Conservation (phyloP, 2,113 vertebrate genomes). For the Ceyx margarethae region DNA sequence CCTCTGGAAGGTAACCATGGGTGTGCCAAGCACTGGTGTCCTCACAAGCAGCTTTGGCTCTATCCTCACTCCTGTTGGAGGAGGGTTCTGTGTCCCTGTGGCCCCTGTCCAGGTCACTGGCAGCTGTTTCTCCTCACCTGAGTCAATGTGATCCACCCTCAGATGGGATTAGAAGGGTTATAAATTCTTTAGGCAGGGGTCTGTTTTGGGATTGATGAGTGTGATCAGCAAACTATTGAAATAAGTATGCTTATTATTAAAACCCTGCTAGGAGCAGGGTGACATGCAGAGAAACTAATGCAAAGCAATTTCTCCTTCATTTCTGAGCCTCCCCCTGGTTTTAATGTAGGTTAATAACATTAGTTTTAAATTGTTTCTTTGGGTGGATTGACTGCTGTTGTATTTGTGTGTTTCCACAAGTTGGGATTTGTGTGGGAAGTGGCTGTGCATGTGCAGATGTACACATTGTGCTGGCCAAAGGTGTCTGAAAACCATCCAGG, state of each 20-base stretch:
- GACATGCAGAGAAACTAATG: not conserved
- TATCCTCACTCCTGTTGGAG: not conserved
- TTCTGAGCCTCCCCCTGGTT: not conserved
- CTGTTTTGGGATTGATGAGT: slow-evolving; percentile 1
- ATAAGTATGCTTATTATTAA: not conserved
- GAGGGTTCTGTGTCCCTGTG: not conserved
- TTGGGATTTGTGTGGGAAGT: not conserved
- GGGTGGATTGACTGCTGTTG: not conserved
- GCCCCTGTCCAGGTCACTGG: not conserved
- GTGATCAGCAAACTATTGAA: slow-evolving; percentile 14
- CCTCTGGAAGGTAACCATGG: not conserved
- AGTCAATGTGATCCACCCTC: not conserved
- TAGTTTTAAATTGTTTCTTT: not conserved
- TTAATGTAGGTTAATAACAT: not conserved
- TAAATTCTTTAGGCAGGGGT: not conserved
- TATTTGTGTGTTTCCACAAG: not conserved
- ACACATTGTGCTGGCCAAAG: not conserved
- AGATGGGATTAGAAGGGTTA: not conserved
- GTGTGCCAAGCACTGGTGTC: not conserved
- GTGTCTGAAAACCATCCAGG: not conserved
- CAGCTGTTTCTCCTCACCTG: not conserved
- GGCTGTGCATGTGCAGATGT: rapidly evolving
- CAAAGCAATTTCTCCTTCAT: not conserved
- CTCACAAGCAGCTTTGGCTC: not conserved
- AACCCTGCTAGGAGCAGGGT: not conserved